Percentiles rank a stretch among this genome's conserved stretches.
phyloP scores from a whole-genome alignment of 2,888 invertebrate genomes.

The Nipponacmea schrenckii region DNA sequence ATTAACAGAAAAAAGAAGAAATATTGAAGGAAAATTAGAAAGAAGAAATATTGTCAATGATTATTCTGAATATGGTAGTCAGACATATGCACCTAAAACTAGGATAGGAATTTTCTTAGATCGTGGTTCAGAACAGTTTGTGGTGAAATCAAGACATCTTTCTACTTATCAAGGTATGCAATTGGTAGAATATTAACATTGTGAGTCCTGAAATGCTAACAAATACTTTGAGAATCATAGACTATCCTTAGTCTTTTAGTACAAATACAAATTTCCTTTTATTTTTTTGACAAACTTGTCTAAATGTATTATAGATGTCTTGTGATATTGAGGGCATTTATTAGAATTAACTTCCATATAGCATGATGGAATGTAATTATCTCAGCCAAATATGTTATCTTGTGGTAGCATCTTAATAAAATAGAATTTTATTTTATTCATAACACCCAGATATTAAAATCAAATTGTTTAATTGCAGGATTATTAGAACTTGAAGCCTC shows the following conservation, averaged over 20 bases:
- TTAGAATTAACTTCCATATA: too few relatives aligned
- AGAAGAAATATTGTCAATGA: conserved; percentile 62
- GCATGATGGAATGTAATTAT: too few relatives aligned
- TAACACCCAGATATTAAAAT: too few relatives aligned
- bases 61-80: conserved; percentile 61
- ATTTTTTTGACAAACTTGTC: too few relatives aligned
- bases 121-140: conserved; percentile 65
- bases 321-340: too few relatives aligned
- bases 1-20: conserved; percentile 57
- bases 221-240: background rate
- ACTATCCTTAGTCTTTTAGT: background rate
- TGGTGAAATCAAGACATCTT: conserved; percentile 65
- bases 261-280: too few relatives aligned
- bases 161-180: conserved; percentile 62
- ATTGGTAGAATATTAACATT: background rate
- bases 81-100: conserved; percentile 66
- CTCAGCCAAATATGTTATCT: too few relatives aligned
- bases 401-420: too few relatives aligned
- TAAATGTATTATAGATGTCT: too few relatives aligned
- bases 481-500: conserved; percentile 66
- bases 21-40: conserved; percentile 58
- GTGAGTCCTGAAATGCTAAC: background rate
- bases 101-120: conserved; percentile 67
- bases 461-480: conserved; percentile 35
- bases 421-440: too few relatives aligned